Base-by-base conservation (phyloP, 2,113 vertebrate genomes). In the Sinocyclocheilus maitianheensis region DNA sequence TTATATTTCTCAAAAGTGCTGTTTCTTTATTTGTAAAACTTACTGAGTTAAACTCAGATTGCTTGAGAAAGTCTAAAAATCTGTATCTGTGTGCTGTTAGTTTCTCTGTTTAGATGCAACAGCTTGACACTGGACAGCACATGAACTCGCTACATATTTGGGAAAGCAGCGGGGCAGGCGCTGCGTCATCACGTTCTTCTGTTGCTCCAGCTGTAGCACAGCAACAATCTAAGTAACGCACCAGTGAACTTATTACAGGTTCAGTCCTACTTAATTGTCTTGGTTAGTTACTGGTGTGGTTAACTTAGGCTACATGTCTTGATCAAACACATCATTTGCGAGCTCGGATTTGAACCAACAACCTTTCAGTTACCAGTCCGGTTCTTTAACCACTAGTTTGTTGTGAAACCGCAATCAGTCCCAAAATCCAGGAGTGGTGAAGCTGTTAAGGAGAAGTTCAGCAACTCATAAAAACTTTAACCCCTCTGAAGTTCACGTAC, bases 401-500 rank as follows among this genome's bases (percentile, higher is more conserved):
- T 81, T 84, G 46, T 84, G 85, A 69, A 89, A 81, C 67, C 77
- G 20, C 69, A 48, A 81, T 22, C 30, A 20, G 30, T 46, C 34
- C 55, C 30, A 46, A 37, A 82, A 16, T 1, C 46, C 2, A 67
- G 7, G 26, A 10, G 4, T 20, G 40, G 9, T 55, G 24, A 5
- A 67, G 40, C 22, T 0, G 16, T 71, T 80, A 63, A 18, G 4
- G 13, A 60, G 76, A 81, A 71, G 20, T 86, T 88, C 11, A 20
- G 11, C 30, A 55, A 65, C 10, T 51, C 8, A 20, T n/a, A 34
- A 18, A 43, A 55, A 82, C 63, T 26, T 65, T 26, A 40, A 77
- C 7, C 16, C 51, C 60, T 12, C 20, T 12, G 9, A 20, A 62
- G 51, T 4, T 2, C 89, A 94, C 95, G 86, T 93, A 99, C 97